Base-by-base conservation (phyloP, 1,140 invertebrate genomes). In the Centruroides sculpturatus region DNA sequence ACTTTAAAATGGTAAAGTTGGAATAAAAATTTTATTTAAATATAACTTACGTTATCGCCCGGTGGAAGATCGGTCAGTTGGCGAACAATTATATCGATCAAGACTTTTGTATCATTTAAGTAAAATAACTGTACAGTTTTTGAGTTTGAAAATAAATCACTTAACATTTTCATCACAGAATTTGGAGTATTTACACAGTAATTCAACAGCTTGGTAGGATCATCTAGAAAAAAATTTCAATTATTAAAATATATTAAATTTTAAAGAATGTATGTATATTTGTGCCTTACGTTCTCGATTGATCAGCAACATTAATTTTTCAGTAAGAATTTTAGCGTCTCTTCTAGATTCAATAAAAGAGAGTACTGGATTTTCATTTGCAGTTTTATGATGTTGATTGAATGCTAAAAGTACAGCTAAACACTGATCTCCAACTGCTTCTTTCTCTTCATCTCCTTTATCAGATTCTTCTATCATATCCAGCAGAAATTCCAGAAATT, bases 101-200 rank as follows among this genome's bases (percentile, higher is more conserved):
- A 78, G 48, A 95, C 91, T 75, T 88, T 89, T 4, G 87, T 84
- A 72, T 96, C 91, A 71, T 94, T 96, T 0, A 89, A 92, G 71
- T 95, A 96, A 71, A 94, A 89, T 47, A 94, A 79, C 65, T 81
- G 79, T 1, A 90, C 85, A 5, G 89, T 91, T 51, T 80, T 76
- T 57, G 81, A 77, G 55, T 80, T 81, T 54, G 80, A 83, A 71
- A 92, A 93, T 55, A 94, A 73, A 72, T 95, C 90, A 50, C 83
- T 83, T 59, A 91, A 83, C 63, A 96, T 79, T 75, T 94, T 93
- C 54, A 94, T 74, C 10, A 93, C 83, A 5, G 90, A 89, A 76
- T 94, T 86, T 52, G 82, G 80, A 13, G 84, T 83, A 41, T 85
- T 56, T 46, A 34, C n/a, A 23, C n/a, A 78, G 71, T 91, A 85